A percentile compares a stretch with the other conserved stretches of the same genome.
phyloP scores from a whole-genome alignment of 2,113 vertebrate species.

The Aleadryas rufinucha region DNA sequence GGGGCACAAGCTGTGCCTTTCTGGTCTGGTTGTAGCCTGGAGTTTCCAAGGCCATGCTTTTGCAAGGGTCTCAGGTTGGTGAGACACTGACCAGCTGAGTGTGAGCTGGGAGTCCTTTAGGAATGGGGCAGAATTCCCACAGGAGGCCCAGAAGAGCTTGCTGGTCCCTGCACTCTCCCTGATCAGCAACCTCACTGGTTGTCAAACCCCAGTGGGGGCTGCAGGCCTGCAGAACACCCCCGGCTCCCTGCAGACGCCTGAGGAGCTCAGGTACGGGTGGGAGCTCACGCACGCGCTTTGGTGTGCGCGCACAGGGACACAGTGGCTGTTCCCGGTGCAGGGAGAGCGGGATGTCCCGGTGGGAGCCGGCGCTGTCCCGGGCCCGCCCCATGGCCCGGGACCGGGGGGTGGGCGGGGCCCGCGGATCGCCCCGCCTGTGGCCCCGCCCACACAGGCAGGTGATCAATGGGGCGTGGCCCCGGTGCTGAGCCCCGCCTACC shows the following conservation, averaged over 20 bases:
- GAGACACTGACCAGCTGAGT: not conserved
- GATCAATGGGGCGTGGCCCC: not conserved
- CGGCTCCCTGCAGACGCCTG: too few relatives aligned
- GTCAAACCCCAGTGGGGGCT: too few relatives aligned
- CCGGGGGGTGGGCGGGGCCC: not conserved
- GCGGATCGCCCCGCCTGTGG: rapidly evolving
- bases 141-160: not conserved
- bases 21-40: not conserved
- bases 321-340: too few relatives aligned
- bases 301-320: too few relatives aligned
- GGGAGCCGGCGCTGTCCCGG: rapidly evolving
- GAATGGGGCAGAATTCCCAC: too few relatives aligned
- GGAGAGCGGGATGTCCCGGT: not conserved
- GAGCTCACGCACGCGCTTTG: too few relatives aligned
- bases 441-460: rapidly evolving
- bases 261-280: not conserved
- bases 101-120: not conserved
- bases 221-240: not conserved
- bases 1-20: too few relatives aligned
- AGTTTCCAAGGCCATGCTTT: not conserved
- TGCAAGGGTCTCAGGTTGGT: too few relatives aligned
- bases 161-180: rapidly evolving
- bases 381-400: rapidly evolving
- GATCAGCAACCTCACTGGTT: not conserved
- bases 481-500: rapidly evolving